A percentile compares a stretch with the other conserved stretches of the same genome.
Evolutionary conservation across 2,113 vertebrate species (phyloP).

Genomic region (Ptilorrhoa leucosticta): DNA sequence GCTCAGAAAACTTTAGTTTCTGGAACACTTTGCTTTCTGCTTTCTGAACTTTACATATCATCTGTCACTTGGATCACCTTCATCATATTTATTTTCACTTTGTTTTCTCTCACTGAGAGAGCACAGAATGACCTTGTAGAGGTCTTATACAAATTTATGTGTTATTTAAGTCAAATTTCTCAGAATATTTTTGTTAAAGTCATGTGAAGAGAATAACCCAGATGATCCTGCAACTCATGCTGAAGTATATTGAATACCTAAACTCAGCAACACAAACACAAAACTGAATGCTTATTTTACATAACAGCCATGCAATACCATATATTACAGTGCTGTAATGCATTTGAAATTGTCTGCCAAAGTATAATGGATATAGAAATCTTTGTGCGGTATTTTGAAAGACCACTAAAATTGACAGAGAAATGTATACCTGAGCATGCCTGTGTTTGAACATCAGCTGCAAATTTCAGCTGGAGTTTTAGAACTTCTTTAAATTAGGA

Average conservation of each 20-base stretch:
- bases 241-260: not conserved
- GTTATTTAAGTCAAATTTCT: not conserved
- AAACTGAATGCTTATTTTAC: not conserved
- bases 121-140: not conserved
- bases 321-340: not conserved
- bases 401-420: not conserved
- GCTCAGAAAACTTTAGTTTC: not conserved
- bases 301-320: not conserved
- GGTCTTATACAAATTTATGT: not conserved
- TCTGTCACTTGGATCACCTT: not conserved
- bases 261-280: not conserved
- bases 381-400: not conserved
- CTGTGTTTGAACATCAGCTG: not conserved
- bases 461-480: not conserved
- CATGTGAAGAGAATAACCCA: not conserved
- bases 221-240: not conserved
- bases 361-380: not conserved
- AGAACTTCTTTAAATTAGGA: not conserved
- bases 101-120: not conserved
- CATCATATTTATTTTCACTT: not conserved
- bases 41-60: not conserved
- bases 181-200: not conserved
- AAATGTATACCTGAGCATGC: not conserved
- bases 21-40: not conserved
- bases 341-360: not conserved